Evolutionary conservation across 2,113 vertebrate genomes (phyloP), one percentile per base, ranked within the genome.

Genomic region (Lipotes vexillifer): DNA sequence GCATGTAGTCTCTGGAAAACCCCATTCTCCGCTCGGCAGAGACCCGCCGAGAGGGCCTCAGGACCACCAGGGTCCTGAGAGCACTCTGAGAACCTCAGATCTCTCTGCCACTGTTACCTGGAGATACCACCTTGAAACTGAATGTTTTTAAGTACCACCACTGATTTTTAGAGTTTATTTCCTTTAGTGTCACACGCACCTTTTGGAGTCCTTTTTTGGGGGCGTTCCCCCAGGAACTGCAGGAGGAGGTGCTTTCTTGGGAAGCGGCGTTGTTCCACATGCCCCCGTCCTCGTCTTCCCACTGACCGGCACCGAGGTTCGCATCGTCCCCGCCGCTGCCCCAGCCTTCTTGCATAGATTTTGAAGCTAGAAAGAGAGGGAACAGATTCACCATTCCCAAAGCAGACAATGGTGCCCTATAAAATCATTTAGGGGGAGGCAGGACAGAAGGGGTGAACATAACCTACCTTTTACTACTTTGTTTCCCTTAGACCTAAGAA

Each of bases 321-420:
- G 99, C 98, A 81, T 99, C 99, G 72, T 99, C 99, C 98, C 99
- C 99, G 98, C 99, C 98, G 94, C 98, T 99, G 99, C 99, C 99
- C 99, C 99, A 99, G 99, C 99, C 98, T 98, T 99, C 99, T 99
- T 99, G 99, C 99, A 99, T 99, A 99, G 99, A 99, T 99, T 99
- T 99, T 97, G 99, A 99, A 99, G 99, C 99, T 99, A 91, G 33
- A 98, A 96, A 61, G 71, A 97, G 71, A 97, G 46, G 49, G 95
- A 93, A 44, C 75, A 85, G 29, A 78, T 12, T 78, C 77, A 7
- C 17, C 66, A 10, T 7, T 15, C n/a, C 75, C 63, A 8, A 2
- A 44, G 38, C 0, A 18, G 17, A 36, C 11, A 3, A 3, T 0
- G 36, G 65, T 29, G 36, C 25, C 21, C 52, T 1, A 4, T 2